Evolutionary conservation across 1,140 invertebrate genomes (phyloP), one percentile per base, ranked within the genome.

Genomic region (Armadillidium nasatum): DNA sequence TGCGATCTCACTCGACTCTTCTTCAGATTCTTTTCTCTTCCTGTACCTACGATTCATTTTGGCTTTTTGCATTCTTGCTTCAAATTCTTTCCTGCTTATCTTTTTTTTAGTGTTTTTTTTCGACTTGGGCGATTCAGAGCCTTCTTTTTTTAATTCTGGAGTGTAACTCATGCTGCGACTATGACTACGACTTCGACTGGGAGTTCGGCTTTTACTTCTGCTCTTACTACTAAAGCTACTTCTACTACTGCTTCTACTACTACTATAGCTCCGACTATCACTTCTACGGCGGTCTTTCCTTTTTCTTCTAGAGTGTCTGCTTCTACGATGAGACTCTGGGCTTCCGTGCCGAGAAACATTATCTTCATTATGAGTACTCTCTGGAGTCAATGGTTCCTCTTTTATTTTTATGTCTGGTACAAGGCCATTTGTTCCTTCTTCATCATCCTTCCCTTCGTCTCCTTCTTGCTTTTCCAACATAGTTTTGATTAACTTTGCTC

Each of bases 21-120:
- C 80, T 72, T 81, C 80, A 10, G 78, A 81, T 44, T 73, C 45
- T 54, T 78, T 80, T 7, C 79, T 75, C 44, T 80, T 77, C 15
- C 79, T 67, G 68, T 80, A 80, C 0, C 76, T 76, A 15, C 79
- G 68, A 54, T 80, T 80, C 66, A 77, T 74, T 70, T 76, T 80
- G 11, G 79, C 79, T 22, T 75, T 75, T 54, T 73, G 76, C 79
- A 80, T 80, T 19, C 79, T 70, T 33, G 77, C 79, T 68, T 80
- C 76, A 71, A 80, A 80, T 50, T 80, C 79, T 60, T 81, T 79
- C 4, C 78, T 76, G 13, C 76, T 79, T 76, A 73, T 81, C 69
- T 78, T 82, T 69, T 79, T 80, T 76, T 78, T 79, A 19, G 50
- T 60, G 2, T 13, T 9, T 50, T 50, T 60, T 2, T 60, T 60